Conservation (phyloP, 37 sponge, comb jelly and placozoan genomes). For the Halichondria panicea region DNA sequence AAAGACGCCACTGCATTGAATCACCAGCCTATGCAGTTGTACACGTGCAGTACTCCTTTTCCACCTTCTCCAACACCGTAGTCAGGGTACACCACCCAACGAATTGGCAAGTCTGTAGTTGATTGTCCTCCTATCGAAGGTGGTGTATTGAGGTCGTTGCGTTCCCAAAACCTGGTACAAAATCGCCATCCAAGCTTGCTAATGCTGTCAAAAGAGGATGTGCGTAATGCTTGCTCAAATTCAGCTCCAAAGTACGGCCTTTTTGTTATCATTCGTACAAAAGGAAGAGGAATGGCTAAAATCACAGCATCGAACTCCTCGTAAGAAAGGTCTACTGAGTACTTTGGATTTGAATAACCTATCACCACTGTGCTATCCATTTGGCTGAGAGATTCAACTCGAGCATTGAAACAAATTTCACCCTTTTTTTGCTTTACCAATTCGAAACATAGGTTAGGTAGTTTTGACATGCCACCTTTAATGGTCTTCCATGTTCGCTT, state of each 20-base stretch:
- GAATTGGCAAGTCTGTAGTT: constrained; percentile 10
- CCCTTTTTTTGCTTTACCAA: constrained; percentile 4
- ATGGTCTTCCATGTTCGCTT: constrained; percentile 1
- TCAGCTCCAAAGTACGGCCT: constrained; percentile 1
- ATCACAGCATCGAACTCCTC: constrained; percentile 41
- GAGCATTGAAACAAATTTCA: neutral
- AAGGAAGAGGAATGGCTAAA: constrained; percentile 18
- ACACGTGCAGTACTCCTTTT: constrained; percentile 29
- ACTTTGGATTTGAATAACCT: neutral
- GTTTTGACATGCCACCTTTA: neutral
- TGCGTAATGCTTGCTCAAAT: constrained; percentile 9
- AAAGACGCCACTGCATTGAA: constrained; percentile 7
- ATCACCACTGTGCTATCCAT: neutral
- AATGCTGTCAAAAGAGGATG: constrained; percentile 2
- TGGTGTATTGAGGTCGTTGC: neutral
- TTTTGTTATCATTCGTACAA: constrained; percentile 1
- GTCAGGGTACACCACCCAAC: constrained; percentile 32
- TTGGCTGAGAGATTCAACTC: neutral
- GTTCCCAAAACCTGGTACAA: constrained; percentile 37
- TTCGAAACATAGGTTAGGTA: neutral
- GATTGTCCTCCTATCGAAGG: constrained; percentile 36
- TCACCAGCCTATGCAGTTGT: constrained; percentile 14
- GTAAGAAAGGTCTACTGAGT: neutral
- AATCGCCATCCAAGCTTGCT: constrained; percentile 25
- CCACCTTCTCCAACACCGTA: constrained; percentile 28